phyloP scores from a whole-genome alignment of 1,140 invertebrate species.

The Drosophila nikananu region DNA sequence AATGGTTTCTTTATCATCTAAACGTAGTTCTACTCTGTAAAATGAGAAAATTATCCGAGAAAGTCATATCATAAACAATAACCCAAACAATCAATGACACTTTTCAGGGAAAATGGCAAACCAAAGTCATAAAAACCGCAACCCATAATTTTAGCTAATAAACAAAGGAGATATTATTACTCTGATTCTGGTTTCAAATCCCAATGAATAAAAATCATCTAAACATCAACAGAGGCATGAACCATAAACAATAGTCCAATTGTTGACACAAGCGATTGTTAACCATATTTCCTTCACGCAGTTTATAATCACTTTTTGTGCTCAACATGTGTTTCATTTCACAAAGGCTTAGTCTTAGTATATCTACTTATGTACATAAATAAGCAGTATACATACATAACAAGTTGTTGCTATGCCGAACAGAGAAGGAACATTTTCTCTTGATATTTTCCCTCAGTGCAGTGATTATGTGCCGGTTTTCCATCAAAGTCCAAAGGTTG shows the following conservation, averaged over 20 bases:
- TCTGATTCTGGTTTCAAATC: conserved; percentile 4
- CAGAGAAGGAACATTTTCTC: no score
- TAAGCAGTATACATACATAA: not conserved
- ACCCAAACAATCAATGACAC: not conserved
- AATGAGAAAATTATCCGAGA: not conserved
- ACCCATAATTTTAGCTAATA: conserved; percentile 3
- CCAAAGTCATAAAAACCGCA: conserved; percentile 9
- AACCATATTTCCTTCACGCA: conserved; percentile 1
- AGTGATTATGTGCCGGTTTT: conserved; percentile 23
- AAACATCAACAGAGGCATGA: not conserved
- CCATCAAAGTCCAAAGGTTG: conserved; percentile 41
- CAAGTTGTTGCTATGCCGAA: conserved; percentile 16
- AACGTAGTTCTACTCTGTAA: not conserved
- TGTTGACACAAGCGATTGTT: conserved; percentile 11
- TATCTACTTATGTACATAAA: not conserved
- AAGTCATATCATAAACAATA: not conserved
- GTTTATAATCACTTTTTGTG: conserved; percentile 6
- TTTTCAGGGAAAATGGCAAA: not conserved
- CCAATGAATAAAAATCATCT: conserved; percentile 2
- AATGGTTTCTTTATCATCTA: not conserved
- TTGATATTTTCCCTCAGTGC: conserved; percentile 13
- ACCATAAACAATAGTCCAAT: conserved; percentile 6
- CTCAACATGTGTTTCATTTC: conserved; percentile 4
- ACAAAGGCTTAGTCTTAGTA: not conserved
- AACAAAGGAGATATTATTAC: conserved; percentile 6